A percentile compares a stretch with the other conserved stretches of the same genome.
These are phyloP conservation scores for Edolisoma coerulescens DNA, from an alignment of 2,113 vertebrate genomes.

Conservation along the genomic window DNA sequence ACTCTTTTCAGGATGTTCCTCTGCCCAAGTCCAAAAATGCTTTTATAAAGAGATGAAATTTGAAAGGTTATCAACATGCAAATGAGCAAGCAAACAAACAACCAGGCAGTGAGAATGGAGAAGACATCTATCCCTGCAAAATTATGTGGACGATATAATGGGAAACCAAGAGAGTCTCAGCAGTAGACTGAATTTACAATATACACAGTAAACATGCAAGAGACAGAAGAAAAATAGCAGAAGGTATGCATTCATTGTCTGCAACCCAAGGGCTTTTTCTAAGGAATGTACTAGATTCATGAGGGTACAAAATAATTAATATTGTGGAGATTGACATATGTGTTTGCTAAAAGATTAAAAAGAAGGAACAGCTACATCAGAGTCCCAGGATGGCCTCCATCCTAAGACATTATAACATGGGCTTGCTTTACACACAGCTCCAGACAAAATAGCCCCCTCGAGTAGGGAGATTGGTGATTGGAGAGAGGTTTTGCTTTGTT, in stretches of 20 bases:
- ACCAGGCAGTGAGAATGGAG: background rate
- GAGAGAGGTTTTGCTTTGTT: background rate
- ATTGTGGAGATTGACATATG: background rate
- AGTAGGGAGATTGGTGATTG: background rate
- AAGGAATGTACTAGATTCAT: background rate
- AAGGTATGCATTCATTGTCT: background rate
- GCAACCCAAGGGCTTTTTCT: background rate
- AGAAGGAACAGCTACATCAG: background rate
- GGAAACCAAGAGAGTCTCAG: background rate
- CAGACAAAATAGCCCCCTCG: background rate
- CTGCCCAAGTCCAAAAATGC: background rate
- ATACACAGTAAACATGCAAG: background rate
- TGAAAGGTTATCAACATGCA: accelerated
- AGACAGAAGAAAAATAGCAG: background rate
- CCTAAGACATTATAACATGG: background rate
- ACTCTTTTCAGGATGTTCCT: background rate
- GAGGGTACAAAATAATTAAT: background rate
- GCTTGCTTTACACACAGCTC: background rate
- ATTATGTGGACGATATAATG: background rate
- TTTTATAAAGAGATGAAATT: background rate
- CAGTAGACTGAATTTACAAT: background rate
- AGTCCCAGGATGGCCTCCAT: background rate
- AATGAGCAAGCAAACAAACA: background rate
- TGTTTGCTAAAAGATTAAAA: background rate
- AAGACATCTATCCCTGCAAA: background rate